These are phyloP conservation scores for Drosophila anomelani DNA, from an alignment of 2,888 invertebrate species.

Conservation along the genomic window DNA sequence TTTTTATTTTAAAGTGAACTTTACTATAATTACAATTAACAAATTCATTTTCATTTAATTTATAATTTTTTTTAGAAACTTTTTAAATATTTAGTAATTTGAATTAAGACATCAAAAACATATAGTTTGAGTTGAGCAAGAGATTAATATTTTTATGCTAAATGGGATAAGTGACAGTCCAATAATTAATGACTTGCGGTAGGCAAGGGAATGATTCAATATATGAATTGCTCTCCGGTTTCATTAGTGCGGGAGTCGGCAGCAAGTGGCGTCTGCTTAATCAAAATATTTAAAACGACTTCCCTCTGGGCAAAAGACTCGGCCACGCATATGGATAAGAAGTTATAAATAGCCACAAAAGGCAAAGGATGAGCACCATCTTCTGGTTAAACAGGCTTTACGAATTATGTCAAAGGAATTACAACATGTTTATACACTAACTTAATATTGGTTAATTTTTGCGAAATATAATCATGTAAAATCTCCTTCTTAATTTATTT, in stretches of 20 bases:
- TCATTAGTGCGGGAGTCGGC: conserved; percentile 55
- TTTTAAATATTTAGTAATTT: not conserved
- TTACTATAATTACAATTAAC: not conserved
- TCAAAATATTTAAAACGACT: conserved; percentile 74
- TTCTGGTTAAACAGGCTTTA: conserved; percentile 29
- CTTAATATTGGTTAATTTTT: not conserved
- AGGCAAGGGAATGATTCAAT: conserved; percentile 33
- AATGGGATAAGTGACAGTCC: not conserved
- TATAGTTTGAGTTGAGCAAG: no score
- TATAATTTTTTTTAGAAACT: not conserved
- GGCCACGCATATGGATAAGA: conserved; percentile 25
- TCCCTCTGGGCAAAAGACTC: conserved; percentile 49
- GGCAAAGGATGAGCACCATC: conserved; percentile 41
- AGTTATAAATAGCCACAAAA: conserved; percentile 57
- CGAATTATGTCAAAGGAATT: conserved; percentile 12
- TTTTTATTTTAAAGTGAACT: no score
- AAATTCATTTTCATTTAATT: not conserved
- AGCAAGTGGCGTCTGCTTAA: conserved; percentile 69
- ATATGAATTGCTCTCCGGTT: conserved; percentile 3
- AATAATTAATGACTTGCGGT: conserved; percentile 60
- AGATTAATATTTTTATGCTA: not conserved
- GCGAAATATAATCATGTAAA: not conserved
- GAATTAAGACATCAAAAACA: not conserved
- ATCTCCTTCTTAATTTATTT: no score
- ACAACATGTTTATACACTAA: not conserved